A percentile compares a stretch with the other conserved stretches of the same genome.
Conservation (phyloP, 2,888 invertebrate genomes). For the Leptothorax acervorum region DNA sequence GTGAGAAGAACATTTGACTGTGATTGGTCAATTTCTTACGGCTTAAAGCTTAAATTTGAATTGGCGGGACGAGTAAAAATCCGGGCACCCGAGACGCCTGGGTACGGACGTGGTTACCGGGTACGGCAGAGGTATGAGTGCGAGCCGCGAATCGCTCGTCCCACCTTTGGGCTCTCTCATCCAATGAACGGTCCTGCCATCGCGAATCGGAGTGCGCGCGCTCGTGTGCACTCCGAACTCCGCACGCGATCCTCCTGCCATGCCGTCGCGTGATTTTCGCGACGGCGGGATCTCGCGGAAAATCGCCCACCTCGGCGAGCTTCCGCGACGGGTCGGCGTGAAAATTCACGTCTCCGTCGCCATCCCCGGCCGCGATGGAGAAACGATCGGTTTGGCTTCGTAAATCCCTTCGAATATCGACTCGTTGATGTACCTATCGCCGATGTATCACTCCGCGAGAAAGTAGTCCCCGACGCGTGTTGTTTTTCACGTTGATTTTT, state of each 20-base stretch:
- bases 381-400: conserved; percentile 23
- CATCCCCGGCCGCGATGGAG: neutral
- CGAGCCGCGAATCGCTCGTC: conserved; percentile 70
- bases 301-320: conserved; percentile 42
- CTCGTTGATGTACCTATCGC: conserved; percentile 56
- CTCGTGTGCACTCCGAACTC: conserved; percentile 68
- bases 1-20: no score
- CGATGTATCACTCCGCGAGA: conserved; percentile 78
- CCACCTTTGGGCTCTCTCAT: conserved; percentile 57
- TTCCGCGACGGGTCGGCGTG: neutral
- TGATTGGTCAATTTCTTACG: no score
- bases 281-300: conserved; percentile 9
- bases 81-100: neutral
- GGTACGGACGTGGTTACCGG: conserved; percentile 69
- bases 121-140: conserved; percentile 65
- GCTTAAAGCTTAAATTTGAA: neutral
- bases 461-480: conserved; percentile 75
- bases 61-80: neutral
- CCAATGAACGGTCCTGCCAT: conserved; percentile 71
- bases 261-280: conserved; percentile 71
- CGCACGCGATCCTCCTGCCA: conserved; percentile 65
- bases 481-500: conserved; percentile 65
- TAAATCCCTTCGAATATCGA: conserved; percentile 62
- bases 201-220: conserved; percentile 58
- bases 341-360: conserved; percentile 50